These are phyloP conservation scores for Parelbella ahira DNA, from an alignment of 2,888 invertebrate genomes.

Conservation along the genomic window DNA sequence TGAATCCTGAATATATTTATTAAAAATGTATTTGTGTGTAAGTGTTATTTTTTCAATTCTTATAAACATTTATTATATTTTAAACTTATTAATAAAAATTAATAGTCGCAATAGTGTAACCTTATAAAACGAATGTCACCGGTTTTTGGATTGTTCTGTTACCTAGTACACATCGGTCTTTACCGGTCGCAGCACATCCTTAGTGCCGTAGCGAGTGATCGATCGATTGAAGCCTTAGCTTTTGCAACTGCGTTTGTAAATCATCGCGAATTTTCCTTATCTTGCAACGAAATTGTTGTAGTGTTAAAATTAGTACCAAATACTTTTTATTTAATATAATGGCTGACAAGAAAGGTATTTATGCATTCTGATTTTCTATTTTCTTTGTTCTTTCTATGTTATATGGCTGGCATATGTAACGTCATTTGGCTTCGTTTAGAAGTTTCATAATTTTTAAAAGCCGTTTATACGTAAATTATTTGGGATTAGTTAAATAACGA, in stretches of 20 bases:
- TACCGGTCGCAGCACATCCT: conserved; percentile 34
- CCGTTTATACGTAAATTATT: background rate
- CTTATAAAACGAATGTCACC: too few relatives aligned
- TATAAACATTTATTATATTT: too few relatives aligned
- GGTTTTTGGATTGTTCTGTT: conserved; percentile 4
- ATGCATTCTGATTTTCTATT: conserved; percentile 49
- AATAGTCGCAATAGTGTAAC: too few relatives aligned
- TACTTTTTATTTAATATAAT: conserved; percentile 58
- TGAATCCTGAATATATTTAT: too few relatives aligned
- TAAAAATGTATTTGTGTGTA: too few relatives aligned
- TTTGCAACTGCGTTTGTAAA: conserved; percentile 54
- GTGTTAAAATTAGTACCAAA: conserved; percentile 49
- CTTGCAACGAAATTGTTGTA: conserved; percentile 39
- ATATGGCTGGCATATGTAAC: conserved; percentile 71
- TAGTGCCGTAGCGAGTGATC: conserved; percentile 47
- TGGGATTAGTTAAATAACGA: too few relatives aligned
- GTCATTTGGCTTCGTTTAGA: conserved; percentile 51
- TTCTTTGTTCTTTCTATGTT: conserved; percentile 64
- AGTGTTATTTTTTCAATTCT: too few relatives aligned
- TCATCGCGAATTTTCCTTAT: conserved; percentile 42
- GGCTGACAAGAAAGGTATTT: conserved; percentile 82
- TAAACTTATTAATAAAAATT: too few relatives aligned
- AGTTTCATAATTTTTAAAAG: conserved; percentile 29
- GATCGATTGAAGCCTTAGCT: conserved; percentile 36
- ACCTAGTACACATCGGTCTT: background rate